These are phyloP conservation scores for Drosophila virilis DNA, from an alignment of 1,140 invertebrate genomes.

Conservation along the genomic window DNA sequence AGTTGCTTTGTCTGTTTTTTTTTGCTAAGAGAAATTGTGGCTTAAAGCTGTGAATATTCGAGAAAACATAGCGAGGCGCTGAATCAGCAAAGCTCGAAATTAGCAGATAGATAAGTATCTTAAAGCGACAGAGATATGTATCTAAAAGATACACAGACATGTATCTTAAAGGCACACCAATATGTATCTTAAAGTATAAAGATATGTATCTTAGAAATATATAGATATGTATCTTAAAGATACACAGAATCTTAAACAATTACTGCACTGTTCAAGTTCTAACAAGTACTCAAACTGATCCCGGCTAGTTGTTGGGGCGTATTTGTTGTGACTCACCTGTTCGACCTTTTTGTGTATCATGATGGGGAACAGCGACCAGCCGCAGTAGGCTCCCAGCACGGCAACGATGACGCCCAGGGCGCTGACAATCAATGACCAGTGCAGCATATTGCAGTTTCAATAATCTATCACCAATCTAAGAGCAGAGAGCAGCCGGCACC, in stretches of 20 bases:
- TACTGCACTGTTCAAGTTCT: not conserved
- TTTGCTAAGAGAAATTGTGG: not conserved
- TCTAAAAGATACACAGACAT: no score
- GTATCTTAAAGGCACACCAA: no score
- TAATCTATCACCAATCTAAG: not conserved
- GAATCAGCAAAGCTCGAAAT: constrained; percentile 1
- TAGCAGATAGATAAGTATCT: constrained; percentile 7
- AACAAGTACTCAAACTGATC: not conserved
- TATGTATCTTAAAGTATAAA: no score
- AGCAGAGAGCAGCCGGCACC: constrained; percentile 7
- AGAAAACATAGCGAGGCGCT: not conserved
- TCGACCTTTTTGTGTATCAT: constrained; percentile 84
- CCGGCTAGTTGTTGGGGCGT: no score
- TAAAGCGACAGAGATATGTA: not conserved
- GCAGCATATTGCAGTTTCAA: constrained; percentile 61
- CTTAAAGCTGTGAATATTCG: not conserved
- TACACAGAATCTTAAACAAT: constrained; percentile 5
- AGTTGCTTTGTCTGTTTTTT: constrained; percentile 7
- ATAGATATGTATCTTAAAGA: not conserved
- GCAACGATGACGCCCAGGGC: constrained; percentile 75
- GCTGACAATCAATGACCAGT: constrained; percentile 76
- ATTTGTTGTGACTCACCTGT: constrained; percentile 77
- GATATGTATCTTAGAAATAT: constrained; percentile 1
- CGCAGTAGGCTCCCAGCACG: constrained; percentile 77
- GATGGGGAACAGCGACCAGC: constrained; percentile 84